A percentile compares a stretch with the other conserved stretches of the same genome.
phyloP scores from a whole-genome alignment of 2,113 vertebrate species.

The Charina bottae region DNA sequence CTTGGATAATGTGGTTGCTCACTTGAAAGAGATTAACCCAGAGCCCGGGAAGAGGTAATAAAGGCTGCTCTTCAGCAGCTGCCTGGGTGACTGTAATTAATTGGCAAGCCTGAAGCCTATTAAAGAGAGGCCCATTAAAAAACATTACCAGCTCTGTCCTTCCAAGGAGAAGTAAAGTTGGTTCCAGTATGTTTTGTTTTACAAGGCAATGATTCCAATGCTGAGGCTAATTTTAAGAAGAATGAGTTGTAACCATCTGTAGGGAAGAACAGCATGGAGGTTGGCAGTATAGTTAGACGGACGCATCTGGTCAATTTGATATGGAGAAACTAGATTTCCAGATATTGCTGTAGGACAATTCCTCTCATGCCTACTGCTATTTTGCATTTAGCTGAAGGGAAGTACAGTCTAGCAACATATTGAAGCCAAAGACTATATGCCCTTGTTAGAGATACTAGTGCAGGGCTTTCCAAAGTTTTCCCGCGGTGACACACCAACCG shows the following conservation, averaged over 20 bases:
- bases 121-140: neutral
- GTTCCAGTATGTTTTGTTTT: neutral
- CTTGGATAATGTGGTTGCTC: conserved; percentile 26
- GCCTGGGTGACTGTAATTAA: conserved; percentile 22
- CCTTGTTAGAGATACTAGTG: neutral
- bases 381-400: neutral
- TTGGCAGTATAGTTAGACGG: neutral
- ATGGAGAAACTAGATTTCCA: neutral
- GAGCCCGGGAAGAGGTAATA: conserved; percentile 22
- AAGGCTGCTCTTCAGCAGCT: neutral
- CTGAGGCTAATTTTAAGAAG: neutral
- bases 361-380: neutral
- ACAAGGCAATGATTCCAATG: neutral
- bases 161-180: neutral
- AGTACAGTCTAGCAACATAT: neutral
- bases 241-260: too few relatives aligned
- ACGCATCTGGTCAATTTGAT: neutral
- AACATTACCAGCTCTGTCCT: neutral
- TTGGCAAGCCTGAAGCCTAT: conserved; percentile 7
- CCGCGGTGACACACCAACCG: too few relatives aligned
- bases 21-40: conserved; percentile 33
- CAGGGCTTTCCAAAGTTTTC: too few relatives aligned
- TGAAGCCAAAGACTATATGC: neutral
- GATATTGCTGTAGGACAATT: neutral
- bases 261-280: neutral